A percentile compares a stretch with the other conserved stretches of the same genome.
These are phyloP conservation scores for Syngnathus scovelli DNA, from an alignment of 2,113 vertebrate genomes.

Conservation along the genomic window DNA sequence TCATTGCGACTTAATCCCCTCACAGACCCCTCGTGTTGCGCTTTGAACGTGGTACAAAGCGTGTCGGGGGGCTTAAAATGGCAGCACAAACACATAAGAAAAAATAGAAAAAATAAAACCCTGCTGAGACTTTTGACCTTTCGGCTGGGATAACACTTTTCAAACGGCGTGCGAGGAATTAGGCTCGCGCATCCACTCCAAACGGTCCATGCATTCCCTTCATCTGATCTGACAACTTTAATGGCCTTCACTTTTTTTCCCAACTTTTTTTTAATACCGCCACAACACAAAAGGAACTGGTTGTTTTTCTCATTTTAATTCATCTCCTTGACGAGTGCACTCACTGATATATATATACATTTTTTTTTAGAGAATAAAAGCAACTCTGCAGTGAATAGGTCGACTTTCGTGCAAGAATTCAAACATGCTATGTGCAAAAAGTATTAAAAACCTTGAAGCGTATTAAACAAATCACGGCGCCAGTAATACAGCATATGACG, in stretches of 20 bases:
- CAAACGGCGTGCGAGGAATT: slow-evolving; percentile 69
- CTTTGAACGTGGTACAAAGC: slow-evolving; percentile 72
- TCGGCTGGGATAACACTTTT: slow-evolving; percentile 68
- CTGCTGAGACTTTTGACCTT: slow-evolving; percentile 72
- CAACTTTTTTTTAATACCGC: slow-evolving; percentile 48
- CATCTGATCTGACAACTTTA: slow-evolving; percentile 52
- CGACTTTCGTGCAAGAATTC: background rate
- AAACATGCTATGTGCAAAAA: background rate
- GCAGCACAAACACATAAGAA: slow-evolving; percentile 68
- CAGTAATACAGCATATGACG: background rate
- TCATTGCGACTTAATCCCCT: slow-evolving; percentile 71
- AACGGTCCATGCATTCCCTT: slow-evolving; percentile 49
- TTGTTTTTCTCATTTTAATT: background rate
- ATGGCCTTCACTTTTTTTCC: slow-evolving; percentile 42
- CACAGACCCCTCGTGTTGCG: slow-evolving; percentile 70
- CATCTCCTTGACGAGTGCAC: background rate
- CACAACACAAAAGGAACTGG: slow-evolving; percentile 27
- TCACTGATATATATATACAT: background rate
- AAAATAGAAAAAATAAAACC: slow-evolving; percentile 56
- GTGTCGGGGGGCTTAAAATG: slow-evolving; percentile 65
- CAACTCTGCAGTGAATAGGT: background rate
- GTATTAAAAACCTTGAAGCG: background rate
- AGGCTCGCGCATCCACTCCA: slow-evolving; percentile 47
- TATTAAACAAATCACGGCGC: background rate
- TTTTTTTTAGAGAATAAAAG: background rate